A percentile compares a stretch with the other conserved stretches of the same genome.
These are phyloP conservation scores for Muntiacus muntjak DNA, from an alignment of 2,113 vertebrate species.

Conservation along the genomic window DNA sequence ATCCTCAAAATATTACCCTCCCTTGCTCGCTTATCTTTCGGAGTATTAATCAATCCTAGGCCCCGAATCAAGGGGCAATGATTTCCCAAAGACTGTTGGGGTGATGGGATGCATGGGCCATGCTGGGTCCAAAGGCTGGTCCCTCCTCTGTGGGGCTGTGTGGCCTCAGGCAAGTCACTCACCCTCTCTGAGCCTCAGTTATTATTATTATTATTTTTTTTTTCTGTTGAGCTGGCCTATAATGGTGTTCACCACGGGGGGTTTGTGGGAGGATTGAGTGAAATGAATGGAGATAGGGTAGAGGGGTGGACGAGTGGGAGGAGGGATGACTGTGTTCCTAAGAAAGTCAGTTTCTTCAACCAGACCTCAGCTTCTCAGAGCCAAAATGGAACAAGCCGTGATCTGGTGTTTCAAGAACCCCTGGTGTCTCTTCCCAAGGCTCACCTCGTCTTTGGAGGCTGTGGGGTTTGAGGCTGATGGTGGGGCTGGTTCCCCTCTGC, in stretches of 20 bases:
- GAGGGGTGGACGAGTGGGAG: not conserved
- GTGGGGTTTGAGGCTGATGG: not conserved
- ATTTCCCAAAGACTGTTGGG: not conserved
- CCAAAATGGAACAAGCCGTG: not conserved
- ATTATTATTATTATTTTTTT: not conserved
- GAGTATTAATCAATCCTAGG: not conserved
- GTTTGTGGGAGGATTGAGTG: not conserved
- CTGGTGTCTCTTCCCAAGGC: not conserved
- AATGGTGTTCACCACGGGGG: not conserved
- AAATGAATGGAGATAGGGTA: not conserved
- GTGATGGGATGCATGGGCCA: not conserved
- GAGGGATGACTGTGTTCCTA: not conserved
- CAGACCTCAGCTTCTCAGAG: no score
- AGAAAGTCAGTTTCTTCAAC: not conserved
- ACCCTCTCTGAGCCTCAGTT: not conserved
- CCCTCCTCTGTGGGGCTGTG: not conserved
- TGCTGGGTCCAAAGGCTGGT: no score
- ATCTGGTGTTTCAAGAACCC: not conserved
- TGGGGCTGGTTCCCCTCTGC: not conserved
- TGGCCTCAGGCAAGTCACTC: not conserved
- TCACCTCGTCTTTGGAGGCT: not conserved
- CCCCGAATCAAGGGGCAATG: rapidly evolving
- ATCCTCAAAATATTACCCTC: not conserved
- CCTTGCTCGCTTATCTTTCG: not conserved
- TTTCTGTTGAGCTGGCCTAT: not conserved